phyloP scores from a whole-genome alignment of 1,140 invertebrate species.

The Drosophila nikananu region DNA sequence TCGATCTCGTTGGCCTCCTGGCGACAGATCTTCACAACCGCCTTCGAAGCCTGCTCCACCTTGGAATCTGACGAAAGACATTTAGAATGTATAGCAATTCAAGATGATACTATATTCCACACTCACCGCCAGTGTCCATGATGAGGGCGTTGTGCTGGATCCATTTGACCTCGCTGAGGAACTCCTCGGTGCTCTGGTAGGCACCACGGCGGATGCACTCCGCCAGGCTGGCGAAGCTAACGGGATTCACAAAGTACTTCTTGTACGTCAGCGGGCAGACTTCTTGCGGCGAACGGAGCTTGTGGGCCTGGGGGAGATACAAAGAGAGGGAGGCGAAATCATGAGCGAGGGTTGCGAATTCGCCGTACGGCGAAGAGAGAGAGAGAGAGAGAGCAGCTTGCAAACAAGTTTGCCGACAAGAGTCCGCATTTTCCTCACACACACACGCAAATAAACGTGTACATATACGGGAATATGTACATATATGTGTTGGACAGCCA shows the following conservation, averaged over 20 bases:
- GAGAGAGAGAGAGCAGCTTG: conserved; percentile 25
- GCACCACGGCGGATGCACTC: conserved; percentile 91
- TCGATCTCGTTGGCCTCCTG: conserved; percentile 96
- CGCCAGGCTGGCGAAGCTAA: conserved; percentile 92
- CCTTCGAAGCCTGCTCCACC: conserved; percentile 88
- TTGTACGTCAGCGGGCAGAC: conserved; percentile 61
- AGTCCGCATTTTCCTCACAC: conserved; percentile 8
- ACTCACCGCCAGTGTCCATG: conserved; percentile 93
- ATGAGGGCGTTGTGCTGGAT: conserved; percentile 95
- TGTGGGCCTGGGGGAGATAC: conserved; percentile 42
- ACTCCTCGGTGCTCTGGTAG: conserved; percentile 96
- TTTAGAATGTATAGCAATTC: not conserved
- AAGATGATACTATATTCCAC: not conserved
- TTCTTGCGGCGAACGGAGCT: conserved; percentile 63
- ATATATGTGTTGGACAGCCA: not conserved
- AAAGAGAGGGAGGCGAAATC: not conserved
- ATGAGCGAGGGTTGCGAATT: conserved; percentile 43
- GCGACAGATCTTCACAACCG: conserved; percentile 92
- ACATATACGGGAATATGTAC: not conserved
- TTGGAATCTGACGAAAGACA: conserved; percentile 85
- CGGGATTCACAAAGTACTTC: conserved; percentile 93
- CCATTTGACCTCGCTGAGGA: conserved; percentile 96
- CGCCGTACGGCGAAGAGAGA: conserved; percentile 56
- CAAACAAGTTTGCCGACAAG: conserved; percentile 67
- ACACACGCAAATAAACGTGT: not conserved